Evolutionary conservation across 2,113 vertebrate species (phyloP).

Genomic region (Nyctibius bracteatus): DNA sequence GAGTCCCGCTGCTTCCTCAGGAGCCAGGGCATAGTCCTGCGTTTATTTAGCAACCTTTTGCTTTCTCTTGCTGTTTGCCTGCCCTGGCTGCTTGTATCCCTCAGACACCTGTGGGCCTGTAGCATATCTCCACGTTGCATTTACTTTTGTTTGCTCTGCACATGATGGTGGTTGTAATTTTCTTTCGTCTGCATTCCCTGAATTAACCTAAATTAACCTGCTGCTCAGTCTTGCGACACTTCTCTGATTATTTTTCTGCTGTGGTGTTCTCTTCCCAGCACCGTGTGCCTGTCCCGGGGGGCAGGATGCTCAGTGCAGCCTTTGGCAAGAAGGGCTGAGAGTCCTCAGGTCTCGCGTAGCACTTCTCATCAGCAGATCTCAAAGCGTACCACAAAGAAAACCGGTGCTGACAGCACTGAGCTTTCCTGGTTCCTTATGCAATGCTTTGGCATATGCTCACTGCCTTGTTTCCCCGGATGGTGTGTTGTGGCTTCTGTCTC

Average conservation of each 20-base stretch:
- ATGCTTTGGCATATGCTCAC: not conserved
- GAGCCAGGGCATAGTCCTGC: not conserved
- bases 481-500: not conserved
- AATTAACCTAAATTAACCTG: not conserved
- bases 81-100: not conserved
- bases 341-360: not conserved
- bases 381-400: not conserved
- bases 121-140: accelerated
- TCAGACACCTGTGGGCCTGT: not conserved
- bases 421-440: not conserved
- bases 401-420: not conserved
- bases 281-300: not conserved
- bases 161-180: not conserved
- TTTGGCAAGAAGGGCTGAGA: not conserved
- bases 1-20: not conserved
- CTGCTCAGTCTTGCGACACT: not conserved
- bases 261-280: not conserved
- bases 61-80: not conserved
- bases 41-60: not conserved
- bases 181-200: not conserved
- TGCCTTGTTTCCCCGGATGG: not conserved
- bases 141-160: not conserved
- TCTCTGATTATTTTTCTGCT: not conserved
- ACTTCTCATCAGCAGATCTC: not conserved
- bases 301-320: not conserved